Evolutionary conservation across 2,113 vertebrate species (phyloP).

Genomic region (Malurus cyaneus): DNA sequence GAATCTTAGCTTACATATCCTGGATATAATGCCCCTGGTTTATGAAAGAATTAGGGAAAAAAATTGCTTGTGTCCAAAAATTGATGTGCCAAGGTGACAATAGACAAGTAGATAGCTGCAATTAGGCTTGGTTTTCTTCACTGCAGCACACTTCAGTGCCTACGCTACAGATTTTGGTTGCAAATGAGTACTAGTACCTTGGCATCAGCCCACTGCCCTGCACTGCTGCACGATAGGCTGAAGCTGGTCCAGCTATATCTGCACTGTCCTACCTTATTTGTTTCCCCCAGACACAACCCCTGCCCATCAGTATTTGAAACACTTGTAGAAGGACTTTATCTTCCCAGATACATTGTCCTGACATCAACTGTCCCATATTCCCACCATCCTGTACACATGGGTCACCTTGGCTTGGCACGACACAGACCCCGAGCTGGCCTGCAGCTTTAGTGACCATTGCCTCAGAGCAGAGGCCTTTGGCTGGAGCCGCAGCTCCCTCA

Average conservation of each 20-base stretch:
- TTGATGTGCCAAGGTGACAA: background rate
- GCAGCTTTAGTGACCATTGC: rapidly evolving
- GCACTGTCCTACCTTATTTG: background rate
- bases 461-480: background rate
- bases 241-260: rapidly evolving
- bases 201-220: background rate
- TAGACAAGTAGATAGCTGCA: background rate
- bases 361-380: background rate
- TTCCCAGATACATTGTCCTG: background rate
- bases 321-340: background rate
- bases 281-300: background rate
- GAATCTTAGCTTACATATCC: background rate
- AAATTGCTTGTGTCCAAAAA: background rate
- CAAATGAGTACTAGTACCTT: background rate
- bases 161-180: background rate
- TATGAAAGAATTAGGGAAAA: background rate
- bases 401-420: rapidly evolving
- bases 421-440: rapidly evolving
- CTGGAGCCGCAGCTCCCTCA: background rate
- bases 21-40: background rate
- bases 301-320: background rate
- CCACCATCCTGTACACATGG: rapidly evolving
- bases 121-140: background rate
- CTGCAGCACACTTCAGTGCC: background rate
- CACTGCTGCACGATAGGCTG: background rate